Conservation (phyloP, 2,113 vertebrate species). For the Scopus umbretta region DNA sequence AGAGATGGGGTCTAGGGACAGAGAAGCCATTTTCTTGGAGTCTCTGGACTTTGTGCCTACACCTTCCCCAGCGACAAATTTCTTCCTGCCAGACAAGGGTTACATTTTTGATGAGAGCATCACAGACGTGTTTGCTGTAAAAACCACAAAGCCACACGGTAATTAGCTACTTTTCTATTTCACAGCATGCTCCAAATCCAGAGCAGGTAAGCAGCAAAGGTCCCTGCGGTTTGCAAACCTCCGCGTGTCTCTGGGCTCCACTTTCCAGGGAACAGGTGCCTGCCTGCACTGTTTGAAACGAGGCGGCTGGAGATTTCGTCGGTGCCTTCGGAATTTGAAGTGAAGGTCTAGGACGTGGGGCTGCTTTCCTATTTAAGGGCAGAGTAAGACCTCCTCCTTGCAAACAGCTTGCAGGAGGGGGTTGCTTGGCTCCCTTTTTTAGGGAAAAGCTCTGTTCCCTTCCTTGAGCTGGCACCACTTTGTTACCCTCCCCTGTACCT, state of each 20-base stretch:
- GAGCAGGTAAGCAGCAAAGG: not conserved
- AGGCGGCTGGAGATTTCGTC: not conserved
- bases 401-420: not conserved
- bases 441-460: not conserved
- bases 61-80: not conserved
- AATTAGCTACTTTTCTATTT: not conserved
- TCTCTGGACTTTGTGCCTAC: not conserved
- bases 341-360: not conserved
- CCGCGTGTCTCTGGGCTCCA: rapidly evolving
- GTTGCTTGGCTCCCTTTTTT: not conserved
- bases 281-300: not conserved
- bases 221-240: not conserved
- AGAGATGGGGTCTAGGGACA: not conserved
- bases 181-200: not conserved
- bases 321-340: not conserved
- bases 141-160: not conserved
- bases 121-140: not conserved
- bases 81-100: not conserved
- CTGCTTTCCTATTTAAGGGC: not conserved
- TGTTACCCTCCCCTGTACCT: not conserved
- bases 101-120: not conserved
- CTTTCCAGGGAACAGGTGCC: not conserved
- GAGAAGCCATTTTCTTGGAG: not conserved
- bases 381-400: not conserved
- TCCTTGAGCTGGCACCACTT: not conserved